Evolutionary conservation across 1,140 invertebrate genomes (phyloP).

Genomic region (Hetaerina americana): DNA sequence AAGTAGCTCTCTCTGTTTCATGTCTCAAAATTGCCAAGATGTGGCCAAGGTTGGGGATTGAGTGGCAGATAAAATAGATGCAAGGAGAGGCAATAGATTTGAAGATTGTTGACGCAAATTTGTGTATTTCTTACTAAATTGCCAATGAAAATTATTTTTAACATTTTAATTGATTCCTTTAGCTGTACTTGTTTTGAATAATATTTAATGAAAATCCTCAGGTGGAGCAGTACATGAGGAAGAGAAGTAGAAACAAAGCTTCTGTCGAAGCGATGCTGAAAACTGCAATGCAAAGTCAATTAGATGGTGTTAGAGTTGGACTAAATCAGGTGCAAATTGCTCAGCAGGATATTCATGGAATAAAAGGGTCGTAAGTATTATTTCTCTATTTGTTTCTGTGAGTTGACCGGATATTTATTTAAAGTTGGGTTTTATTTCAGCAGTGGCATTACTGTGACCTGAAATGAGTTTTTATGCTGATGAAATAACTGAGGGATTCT

Average conservation of each 20-base stretch:
- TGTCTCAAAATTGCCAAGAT: too few species aligned
- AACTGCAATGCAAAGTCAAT: constrained; percentile 94
- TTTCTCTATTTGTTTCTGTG: too few species aligned
- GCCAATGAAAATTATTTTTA: neutral
- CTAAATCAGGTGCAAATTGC: constrained; percentile 79
- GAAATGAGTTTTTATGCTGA: too few species aligned
- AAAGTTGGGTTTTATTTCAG: too few species aligned
- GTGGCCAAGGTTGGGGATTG: neutral
- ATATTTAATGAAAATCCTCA: constrained; percentile 18
- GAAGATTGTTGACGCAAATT: neutral
- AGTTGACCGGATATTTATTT: too few species aligned
- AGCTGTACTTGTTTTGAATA: neutral
- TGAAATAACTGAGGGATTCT: too few species aligned
- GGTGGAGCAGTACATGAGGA: constrained; percentile 73
- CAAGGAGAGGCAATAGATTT: neutral
- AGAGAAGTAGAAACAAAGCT: constrained; percentile 71
- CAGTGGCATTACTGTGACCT: too few species aligned
- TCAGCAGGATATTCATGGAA: constrained; percentile 61
- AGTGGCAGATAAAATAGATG: constrained; percentile 8
- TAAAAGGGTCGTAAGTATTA: constrained; percentile 51
- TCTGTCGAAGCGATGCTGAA: constrained; percentile 95
- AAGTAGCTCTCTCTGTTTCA: too few species aligned
- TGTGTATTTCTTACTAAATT: neutral
- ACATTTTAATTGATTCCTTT: neutral
- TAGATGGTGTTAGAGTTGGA: constrained; percentile 89